phyloP scores from a whole-genome alignment of 2,113 vertebrate genomes.

The Cariama cristata region DNA sequence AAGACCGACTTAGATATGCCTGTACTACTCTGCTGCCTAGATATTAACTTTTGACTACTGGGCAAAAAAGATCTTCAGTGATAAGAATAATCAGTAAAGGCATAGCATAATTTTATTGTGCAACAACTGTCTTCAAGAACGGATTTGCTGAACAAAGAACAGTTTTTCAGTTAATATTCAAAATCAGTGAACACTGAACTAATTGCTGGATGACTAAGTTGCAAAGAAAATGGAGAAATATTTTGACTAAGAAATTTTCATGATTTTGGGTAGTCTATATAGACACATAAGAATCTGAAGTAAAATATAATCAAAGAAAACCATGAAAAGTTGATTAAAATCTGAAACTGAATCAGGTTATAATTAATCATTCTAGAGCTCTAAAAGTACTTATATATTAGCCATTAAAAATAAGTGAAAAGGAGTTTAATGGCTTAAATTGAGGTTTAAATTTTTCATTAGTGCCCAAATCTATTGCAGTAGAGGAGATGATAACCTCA shows the following conservation, averaged over 20 bases:
- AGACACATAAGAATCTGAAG: not conserved
- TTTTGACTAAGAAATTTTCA: not conserved
- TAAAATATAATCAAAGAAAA: not conserved
- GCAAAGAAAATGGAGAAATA: not conserved
- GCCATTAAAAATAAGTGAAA: conserved; percentile 32
- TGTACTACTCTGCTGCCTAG: not conserved
- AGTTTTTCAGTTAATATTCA: not conserved
- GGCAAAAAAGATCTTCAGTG: not conserved
- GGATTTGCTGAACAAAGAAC: not conserved
- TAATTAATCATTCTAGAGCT: conserved; percentile 20
- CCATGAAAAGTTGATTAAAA: not conserved
- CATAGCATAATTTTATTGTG: not conserved
- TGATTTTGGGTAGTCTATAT: not conserved
- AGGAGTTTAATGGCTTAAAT: not conserved
- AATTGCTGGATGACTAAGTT: not conserved
- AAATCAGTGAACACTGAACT: not conserved
- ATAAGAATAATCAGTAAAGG: not conserved
- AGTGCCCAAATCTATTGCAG: not conserved
- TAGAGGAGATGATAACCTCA: not conserved
- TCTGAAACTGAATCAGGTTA: not conserved
- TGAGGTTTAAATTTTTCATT: conserved; percentile 52
- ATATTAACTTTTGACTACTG: not conserved
- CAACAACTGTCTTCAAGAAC: not conserved
- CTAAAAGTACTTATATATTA: conserved; percentile 20
- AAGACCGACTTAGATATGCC: not conserved